These are phyloP conservation scores for Ceratina japonica DNA, from an alignment of 1,140 invertebrate genomes.

Conservation along the genomic window DNA sequence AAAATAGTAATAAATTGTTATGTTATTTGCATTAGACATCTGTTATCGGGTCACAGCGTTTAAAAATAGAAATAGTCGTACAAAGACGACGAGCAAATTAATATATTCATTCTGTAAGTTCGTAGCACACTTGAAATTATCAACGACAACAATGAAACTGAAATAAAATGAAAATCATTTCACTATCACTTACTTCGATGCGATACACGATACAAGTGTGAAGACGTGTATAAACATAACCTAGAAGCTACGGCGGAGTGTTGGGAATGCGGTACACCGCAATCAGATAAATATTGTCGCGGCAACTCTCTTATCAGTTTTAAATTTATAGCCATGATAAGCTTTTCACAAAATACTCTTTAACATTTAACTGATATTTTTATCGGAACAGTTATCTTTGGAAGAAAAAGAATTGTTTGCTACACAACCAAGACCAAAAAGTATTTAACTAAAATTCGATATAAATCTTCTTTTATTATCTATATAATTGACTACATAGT, in stretches of 20 bases:
- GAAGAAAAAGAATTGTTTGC: not conserved
- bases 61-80: constrained; percentile 1
- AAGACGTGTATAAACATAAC: constrained; percentile 40
- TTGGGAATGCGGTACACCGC: too few species aligned
- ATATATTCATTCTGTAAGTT: constrained; percentile 20
- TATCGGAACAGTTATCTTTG: not conserved
- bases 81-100: not conserved
- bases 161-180: constrained; percentile 1
- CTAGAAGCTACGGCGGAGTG: constrained; percentile 10
- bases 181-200: constrained; percentile 21
- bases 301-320: not conserved
- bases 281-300: not conserved
- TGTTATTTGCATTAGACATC: constrained; percentile 15
- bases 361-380: not conserved
- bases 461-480: not conserved
- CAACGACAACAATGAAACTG: not conserved
- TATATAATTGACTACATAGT: not conserved
- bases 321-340: not conserved
- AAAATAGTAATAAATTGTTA: constrained; percentile 37
- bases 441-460: not conserved
- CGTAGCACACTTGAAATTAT: not conserved
- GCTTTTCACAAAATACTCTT: not conserved
- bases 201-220: constrained; percentile 9
- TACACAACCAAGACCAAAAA: not conserved
- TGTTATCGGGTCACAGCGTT: constrained; percentile 5